A percentile compares a stretch with the other conserved stretches of the same genome.
phyloP scores from a whole-genome alignment of 2,888 invertebrate species.

The Lycaena phlaeas region DNA sequence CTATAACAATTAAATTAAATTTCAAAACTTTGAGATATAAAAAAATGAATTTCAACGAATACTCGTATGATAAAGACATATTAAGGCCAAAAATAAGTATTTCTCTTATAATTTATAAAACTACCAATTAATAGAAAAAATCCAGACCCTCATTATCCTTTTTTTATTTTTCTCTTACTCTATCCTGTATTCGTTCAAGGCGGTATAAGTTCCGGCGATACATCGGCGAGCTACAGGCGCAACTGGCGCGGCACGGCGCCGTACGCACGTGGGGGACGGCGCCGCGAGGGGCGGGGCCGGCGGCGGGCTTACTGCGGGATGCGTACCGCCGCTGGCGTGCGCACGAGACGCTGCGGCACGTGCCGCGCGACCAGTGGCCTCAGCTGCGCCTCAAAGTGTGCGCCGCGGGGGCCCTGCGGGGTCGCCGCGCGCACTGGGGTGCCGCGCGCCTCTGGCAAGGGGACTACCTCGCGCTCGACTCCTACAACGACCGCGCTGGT shows the following conservation, averaged over 20 bases:
- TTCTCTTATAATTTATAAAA: too few relatives aligned
- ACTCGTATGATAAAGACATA: too few relatives aligned
- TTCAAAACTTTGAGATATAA: too few relatives aligned
- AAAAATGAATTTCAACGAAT: too few relatives aligned
- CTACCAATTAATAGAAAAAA: too few relatives aligned
- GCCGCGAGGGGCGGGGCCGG: conserved; percentile 75
- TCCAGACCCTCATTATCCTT: too few relatives aligned
- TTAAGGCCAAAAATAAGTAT: too few relatives aligned
- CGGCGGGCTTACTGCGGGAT: conserved; percentile 74
- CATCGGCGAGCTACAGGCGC: conserved; percentile 39
- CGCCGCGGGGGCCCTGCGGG: conserved; percentile 46
- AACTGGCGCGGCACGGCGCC: conserved; percentile 71
- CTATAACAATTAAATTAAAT: too few relatives aligned
- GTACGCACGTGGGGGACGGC: conserved; percentile 43
- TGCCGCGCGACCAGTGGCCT: conserved; percentile 89
- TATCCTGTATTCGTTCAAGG: too few relatives aligned
- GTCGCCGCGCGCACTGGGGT: conserved; percentile 49
- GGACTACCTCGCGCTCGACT: conserved; percentile 48
- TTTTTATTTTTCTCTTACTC: too few relatives aligned
- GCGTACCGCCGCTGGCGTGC: conserved; percentile 88
- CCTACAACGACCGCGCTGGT: conserved; percentile 47
- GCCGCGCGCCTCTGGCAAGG: conserved; percentile 45
- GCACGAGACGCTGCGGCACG: conserved; percentile 84
- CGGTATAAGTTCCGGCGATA: conserved; percentile 58
- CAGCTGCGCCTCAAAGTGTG: conserved; percentile 76